These are phyloP conservation scores for Setophaga coronata DNA, from an alignment of 2,113 vertebrate genomes.

Conservation along the genomic window DNA sequence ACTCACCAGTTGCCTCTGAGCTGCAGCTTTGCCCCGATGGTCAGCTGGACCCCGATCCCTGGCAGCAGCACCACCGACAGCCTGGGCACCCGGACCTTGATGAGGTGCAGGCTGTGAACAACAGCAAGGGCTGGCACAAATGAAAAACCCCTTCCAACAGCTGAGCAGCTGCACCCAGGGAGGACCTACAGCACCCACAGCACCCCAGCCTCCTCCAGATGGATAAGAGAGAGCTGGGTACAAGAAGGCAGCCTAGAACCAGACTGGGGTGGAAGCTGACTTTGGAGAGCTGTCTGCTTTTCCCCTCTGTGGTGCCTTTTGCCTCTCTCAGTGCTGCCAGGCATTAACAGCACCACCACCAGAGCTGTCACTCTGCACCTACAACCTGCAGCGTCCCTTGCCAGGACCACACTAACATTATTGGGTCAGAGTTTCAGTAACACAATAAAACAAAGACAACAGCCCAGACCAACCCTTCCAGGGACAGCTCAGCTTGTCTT, in stretches of 20 bases:
- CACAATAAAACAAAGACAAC: rapidly evolving
- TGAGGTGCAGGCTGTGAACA: slow-evolving; percentile 32
- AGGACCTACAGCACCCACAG: rapidly evolving
- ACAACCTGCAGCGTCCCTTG: neutral
- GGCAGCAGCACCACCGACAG: neutral
- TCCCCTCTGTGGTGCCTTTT: neutral
- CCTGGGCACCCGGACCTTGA: neutral
- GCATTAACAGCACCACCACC: neutral
- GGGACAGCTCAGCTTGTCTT: neutral
- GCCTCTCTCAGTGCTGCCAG: neutral
- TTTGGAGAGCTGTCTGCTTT: rapidly evolving
- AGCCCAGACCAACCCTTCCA: rapidly evolving
- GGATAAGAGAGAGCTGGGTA: neutral
- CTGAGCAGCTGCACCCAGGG: neutral
- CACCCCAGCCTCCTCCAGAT: neutral
- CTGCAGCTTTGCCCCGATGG: neutral
- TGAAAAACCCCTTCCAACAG: neutral
- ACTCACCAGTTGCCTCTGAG: slow-evolving; percentile 47
- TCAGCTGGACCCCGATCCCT: neutral
- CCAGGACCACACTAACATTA: neutral
- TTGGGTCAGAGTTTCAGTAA: neutral
- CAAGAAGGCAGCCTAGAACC: neutral
- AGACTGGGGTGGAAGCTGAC: neutral
- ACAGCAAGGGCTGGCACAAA: neutral
- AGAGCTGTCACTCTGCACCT: neutral